Base-by-base conservation (phyloP, 1,140 invertebrate species). In the Panulirus ornatus region DNA sequence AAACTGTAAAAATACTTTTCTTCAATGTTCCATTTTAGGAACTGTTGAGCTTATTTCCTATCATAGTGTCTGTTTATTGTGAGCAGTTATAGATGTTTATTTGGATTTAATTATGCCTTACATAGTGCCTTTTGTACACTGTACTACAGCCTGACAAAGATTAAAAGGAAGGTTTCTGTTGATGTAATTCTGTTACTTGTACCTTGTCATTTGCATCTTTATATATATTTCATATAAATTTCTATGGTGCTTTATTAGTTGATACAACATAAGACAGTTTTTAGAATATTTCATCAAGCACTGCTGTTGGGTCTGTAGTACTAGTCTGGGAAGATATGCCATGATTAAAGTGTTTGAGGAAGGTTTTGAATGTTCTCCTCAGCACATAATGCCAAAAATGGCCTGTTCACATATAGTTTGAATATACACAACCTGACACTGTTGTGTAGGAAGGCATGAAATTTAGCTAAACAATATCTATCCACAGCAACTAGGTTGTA, bases 101-200 rank as follows among this genome's bases (percentile, higher is more conserved):
- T 89, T 89, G 38, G 42, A 71, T 84, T 89, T 89, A 30, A 89
- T 89, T 89, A 89, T 89, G 88, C 88, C 88, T 89, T 89, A 89
- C 70, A 89, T 89, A 89, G 88, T 83, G 88, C 88, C 79, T 89
- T 89, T 89, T 89, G 83, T 84, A 81, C 78, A 84, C 83, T 84
- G 84, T 86, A 89, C 79, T 89, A 89, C 88, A 83, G 81, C 66
- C 79, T 84, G 88, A 84, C 88, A 84, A 76, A 75, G 79, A 89
- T 84, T 83, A 89, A 83, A 83, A 89, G 79, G 79, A 83, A 89
- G 79, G 79, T 73, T 89, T 89, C 79, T 89, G 88, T 89, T 89
- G 88, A 84, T 58, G 34, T 78, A 66, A 63, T 44, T 34, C n/a
- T 76, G 58, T 79, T 76, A 47, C n/a, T 63, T 30, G 11, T 51